These are phyloP conservation scores for Pelvicachromis taeniatus DNA, from an alignment of 2,113 vertebrate genomes.

Conservation along the genomic window DNA sequence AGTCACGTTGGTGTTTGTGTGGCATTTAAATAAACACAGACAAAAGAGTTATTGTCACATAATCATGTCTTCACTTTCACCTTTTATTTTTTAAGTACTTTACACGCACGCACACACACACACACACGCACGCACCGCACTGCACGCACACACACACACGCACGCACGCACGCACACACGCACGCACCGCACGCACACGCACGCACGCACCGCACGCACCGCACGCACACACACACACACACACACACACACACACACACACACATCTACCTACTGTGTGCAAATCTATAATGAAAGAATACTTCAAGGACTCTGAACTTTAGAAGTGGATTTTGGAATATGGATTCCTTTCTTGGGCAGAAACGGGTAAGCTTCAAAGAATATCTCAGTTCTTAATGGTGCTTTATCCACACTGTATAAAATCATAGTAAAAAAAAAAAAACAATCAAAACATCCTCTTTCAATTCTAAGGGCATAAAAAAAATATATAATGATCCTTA, in stretches of 20 bases:
- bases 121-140: too few species aligned
- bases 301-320: constrained; percentile 65
- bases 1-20: neutral
- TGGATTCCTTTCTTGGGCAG: constrained; percentile 62
- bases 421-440: neutral
- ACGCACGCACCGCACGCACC: too few species aligned
- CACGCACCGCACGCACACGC: too few species aligned
- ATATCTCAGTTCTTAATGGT: neutral
- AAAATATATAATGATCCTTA: neutral
- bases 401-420: neutral
- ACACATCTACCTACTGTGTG: neutral
- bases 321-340: constrained; percentile 77
- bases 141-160: too few species aligned
- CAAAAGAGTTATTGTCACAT: neutral
- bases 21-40: neutral
- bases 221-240: neutral
- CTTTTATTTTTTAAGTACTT: neutral
- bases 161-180: too few species aligned
- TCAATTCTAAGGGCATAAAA: neutral
- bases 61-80: neutral
- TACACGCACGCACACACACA: too few species aligned
- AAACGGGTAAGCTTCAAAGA: constrained; percentile 54
- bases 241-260: neutral
- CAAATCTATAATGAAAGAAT: neutral
- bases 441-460: neutral